phyloP scores from a whole-genome alignment of 2,797 vertebrate species.

The Ctenochaetus hawaiiensis region DNA sequence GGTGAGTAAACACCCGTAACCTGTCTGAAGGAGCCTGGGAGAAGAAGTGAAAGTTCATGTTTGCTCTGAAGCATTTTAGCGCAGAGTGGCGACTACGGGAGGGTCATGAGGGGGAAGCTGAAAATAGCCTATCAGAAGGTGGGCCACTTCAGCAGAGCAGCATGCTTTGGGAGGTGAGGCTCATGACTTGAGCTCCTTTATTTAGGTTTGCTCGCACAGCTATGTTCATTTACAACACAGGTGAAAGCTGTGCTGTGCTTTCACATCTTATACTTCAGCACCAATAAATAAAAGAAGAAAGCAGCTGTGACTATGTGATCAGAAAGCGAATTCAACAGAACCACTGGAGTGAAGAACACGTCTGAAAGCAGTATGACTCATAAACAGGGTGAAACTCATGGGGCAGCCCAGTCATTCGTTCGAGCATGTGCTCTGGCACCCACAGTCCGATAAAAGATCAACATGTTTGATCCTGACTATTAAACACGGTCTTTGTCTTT shows the following conservation, averaged over 20 bases:
- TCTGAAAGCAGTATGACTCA: constrained; percentile 54
- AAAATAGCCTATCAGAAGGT: constrained; percentile 65
- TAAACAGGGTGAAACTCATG: constrained; percentile 18
- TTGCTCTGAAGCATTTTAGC: constrained; percentile 66
- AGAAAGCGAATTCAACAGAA: constrained; percentile 42
- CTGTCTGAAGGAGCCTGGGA: constrained; percentile 33
- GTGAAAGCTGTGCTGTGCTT: not conserved
- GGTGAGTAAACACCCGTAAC: constrained; percentile 64
- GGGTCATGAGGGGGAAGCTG: constrained; percentile 50
- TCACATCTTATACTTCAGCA: constrained; percentile 17
- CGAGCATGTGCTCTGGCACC: constrained; percentile 37
- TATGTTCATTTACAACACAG: constrained; percentile 13
- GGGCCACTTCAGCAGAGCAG: constrained; percentile 43
- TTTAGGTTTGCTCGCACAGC: constrained; percentile 36
- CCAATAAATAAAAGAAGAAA: constrained; percentile 15
- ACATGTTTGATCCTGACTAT: constrained; percentile 77
- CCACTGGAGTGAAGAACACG: constrained; percentile 19
- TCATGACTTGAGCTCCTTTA: constrained; percentile 37
- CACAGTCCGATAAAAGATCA: constrained; percentile 52
- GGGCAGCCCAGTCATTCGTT: constrained; percentile 49
- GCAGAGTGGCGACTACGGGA: constrained; percentile 28
- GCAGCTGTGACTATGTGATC: constrained; percentile 33
- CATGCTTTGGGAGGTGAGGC: constrained; percentile 26
- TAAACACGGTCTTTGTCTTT: constrained; percentile 32
- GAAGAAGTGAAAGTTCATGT: constrained; percentile 74